Percentiles rank a stretch among this genome's conserved stretches.
These are phyloP conservation scores for Serrognathus titanus DNA, from an alignment of 2,888 invertebrate genomes.

Conservation along the genomic window DNA sequence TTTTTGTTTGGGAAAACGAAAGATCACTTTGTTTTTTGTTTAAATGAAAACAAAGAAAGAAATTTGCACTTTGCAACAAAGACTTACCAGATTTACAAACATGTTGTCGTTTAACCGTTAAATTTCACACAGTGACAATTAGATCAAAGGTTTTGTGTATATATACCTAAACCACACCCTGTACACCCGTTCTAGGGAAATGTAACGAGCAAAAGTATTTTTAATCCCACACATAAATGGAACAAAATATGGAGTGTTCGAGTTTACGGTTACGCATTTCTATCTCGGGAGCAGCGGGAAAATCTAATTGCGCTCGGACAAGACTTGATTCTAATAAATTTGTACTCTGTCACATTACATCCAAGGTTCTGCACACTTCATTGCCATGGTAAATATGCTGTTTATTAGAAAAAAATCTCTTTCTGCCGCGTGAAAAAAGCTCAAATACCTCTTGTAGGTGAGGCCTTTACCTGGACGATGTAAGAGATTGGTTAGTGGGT, in stretches of 20 bases:
- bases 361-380: slow-evolving; percentile 45
- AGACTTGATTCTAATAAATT: slow-evolving; percentile 27
- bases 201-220: slow-evolving; percentile 39
- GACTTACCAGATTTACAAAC: slow-evolving; percentile 49
- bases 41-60: slow-evolving; percentile 4
- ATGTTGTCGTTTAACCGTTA: slow-evolving; percentile 42
- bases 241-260: slow-evolving; percentile 25
- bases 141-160: slow-evolving; percentile 39
- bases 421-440: slow-evolving; percentile 15
- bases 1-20: not conserved
- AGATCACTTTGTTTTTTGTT: slow-evolving; percentile 2
- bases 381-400: slow-evolving; percentile 48
- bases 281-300: slow-evolving; percentile 6
- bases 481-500: not conserved
- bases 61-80: not conserved
- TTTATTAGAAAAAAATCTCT: slow-evolving; percentile 34
- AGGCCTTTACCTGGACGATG: slow-evolving; percentile 43
- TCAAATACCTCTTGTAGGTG: slow-evolving; percentile 46
- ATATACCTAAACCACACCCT: slow-evolving; percentile 45
- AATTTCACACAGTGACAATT: slow-evolving; percentile 38
- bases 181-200: slow-evolving; percentile 41
- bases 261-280: slow-evolving; percentile 5
- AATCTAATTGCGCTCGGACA: slow-evolving; percentile 14
- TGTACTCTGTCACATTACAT: slow-evolving; percentile 40
- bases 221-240: slow-evolving; percentile 43